Evolutionary conservation across 2,113 vertebrate genomes (phyloP), one percentile per base, ranked within the genome.

Genomic region (Balaeniceps rex): DNA sequence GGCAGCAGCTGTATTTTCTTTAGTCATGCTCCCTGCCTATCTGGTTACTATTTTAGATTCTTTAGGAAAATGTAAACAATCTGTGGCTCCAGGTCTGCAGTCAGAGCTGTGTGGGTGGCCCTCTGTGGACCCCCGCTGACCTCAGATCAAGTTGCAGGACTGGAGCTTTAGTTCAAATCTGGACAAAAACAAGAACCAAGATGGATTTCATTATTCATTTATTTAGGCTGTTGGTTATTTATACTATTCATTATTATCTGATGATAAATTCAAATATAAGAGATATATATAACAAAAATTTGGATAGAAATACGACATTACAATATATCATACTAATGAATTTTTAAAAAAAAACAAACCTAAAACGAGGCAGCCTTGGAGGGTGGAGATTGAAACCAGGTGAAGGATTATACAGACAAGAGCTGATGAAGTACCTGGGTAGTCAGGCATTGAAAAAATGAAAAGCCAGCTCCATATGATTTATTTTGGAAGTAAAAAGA

Each of bases 1-100:
- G 82, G 91, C 94, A 95, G 87, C 97, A 96, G 95, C 96, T 97
- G 95, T 96, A 91, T 96, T 96, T 94, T 95, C 94, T 95, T 97
- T 96, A 97, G 95, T 90, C 89, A 93, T 34, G 11, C 91, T 95
- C 70, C 60, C 69, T 91, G 96, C 80, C 4, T 96, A 96, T 95
- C 96, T 88, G 87, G 93, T 95, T 85, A 91, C 93, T 95, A 58
- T 74, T 95, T 95, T 52, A 85, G 89, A 95, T 93, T 94, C 96
- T 88, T 97, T 88, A 95, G 93, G 84, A 74, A 93, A 96, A 97
- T 40, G 95, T 95, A 97, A 97, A 95, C 95, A 95, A 74, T 83
- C 87, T 83, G 72, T 83, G 91, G 70, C 84, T 97, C 91, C 94
- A 81, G 93, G 87, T 94, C 95, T 93, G 91, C 93, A 95, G 90